Evolutionary conservation across 1,140 invertebrate species (phyloP), one percentile per base, ranked within the genome.

Genomic region (Triops longicaudatus): DNA sequence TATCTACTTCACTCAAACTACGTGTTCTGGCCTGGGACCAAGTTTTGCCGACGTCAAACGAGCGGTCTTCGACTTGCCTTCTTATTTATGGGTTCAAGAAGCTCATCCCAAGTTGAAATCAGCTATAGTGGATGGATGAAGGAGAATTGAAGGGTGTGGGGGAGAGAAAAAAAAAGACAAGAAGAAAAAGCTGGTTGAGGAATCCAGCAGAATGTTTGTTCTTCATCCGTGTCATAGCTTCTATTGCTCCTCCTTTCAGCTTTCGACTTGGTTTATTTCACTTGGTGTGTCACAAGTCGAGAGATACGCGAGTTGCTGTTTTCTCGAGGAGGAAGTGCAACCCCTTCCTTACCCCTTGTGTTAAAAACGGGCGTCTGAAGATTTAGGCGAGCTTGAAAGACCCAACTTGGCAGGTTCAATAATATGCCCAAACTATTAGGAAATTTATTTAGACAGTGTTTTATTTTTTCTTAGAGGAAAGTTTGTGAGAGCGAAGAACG

Each of bases 171-270:
- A 14, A 14, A 63, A 3, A 63, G 5, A 63, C 10, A 63, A 17
- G 10, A 17, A 63, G 17, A 63, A 63, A 11, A 63, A 14, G 50
- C 6, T 17, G 50, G 22, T 63, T 1, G 31, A 37, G 31, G 31
- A 37, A 37, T 63, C 50, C 50, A 17, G 22, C 14, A 22, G 14
- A 63, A 63, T 63, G 50, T 63, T 63, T 63, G 50, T 22, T 17
- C 50, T 63, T 63, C 50, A 63, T 63, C 50, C n/a, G 50, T 63
- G 50, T 63, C 50, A 63, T 63, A 63, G 50, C 50, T 63, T 63
- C 17, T 63, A 63, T 63, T 22, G 17, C 22, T 17, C 22, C 17
- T 22, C 50, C 50, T 63, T 63, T 63, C 17, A 63, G 6, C 50
- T 63, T 63, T 63, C 14, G 14, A 22, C n/a, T 63, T 63, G 50